Evolutionary conservation across 2,888 invertebrate species (phyloP).

Genomic region (Anarsia innoxiella): DNA sequence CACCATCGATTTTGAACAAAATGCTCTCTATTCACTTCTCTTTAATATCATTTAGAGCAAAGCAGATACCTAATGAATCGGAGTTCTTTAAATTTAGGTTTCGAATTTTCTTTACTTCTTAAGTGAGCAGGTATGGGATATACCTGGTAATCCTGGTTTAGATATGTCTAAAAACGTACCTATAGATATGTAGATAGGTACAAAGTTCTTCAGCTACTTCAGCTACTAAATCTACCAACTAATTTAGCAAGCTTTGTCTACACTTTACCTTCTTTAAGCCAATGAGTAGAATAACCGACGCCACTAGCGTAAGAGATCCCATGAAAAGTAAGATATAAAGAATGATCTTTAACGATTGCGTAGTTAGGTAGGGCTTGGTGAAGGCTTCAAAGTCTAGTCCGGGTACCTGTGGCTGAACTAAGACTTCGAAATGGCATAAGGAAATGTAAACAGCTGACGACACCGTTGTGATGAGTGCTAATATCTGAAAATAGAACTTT

Average conservation of each 20-base stretch:
- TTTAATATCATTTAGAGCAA: no score
- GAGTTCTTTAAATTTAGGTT: no score
- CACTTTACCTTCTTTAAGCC: slow-evolving; percentile 1
- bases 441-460: neutral
- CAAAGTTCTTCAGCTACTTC: neutral
- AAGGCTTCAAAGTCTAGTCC: neutral
- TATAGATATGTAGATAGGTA: no score
- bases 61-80: no score
- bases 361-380: neutral
- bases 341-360: neutral
- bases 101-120: neutral
- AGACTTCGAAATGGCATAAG: neutral
- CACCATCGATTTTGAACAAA: no score
- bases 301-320: neutral
- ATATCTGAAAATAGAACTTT: neutral
- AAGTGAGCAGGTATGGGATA: neutral
- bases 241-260: neutral
- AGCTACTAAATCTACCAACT: neutral
- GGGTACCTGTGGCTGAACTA: neutral
- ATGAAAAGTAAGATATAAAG: neutral
- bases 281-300: neutral
- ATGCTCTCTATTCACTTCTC: no score
- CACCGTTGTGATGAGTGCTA: neutral
- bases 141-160: neutral
- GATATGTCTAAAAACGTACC: neutral